A percentile compares a stretch with the other conserved stretches of the same genome.
These are phyloP conservation scores for Bradypus variegatus DNA, from an alignment of 2,797 vertebrate genomes.

Conservation along the genomic window DNA sequence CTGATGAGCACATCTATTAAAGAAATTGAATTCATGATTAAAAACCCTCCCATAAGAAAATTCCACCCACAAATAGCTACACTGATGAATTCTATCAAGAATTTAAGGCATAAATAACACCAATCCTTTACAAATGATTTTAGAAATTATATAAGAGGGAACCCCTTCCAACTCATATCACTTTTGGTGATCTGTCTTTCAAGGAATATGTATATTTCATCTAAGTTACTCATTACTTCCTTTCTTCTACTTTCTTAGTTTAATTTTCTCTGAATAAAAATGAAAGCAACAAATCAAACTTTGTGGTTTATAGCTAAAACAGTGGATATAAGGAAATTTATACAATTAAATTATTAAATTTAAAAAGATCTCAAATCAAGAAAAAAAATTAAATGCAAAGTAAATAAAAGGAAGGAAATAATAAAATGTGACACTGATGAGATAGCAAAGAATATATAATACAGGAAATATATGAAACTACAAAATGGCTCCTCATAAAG, in stretches of 20 bases:
- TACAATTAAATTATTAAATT: neutral
- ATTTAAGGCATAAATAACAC: neutral
- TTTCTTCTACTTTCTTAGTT: neutral
- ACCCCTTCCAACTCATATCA: neutral
- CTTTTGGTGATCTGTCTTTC: neutral
- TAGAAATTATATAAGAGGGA: neutral
- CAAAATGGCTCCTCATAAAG: neutral
- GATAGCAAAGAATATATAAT: neutral
- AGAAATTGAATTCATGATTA: constrained; percentile 4
- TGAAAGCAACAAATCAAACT: neutral
- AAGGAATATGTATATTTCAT: neutral
- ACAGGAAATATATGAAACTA: neutral
- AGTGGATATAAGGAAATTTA: neutral
- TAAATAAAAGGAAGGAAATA: neutral
- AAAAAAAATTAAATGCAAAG: neutral
- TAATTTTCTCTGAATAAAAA: neutral
- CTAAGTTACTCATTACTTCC: neutral
- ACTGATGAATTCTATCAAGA: neutral
- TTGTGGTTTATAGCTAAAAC: neutral
- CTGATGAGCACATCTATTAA: neutral
- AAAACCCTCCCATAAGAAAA: neutral
- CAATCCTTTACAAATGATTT: neutral
- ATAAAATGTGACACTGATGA: neutral
- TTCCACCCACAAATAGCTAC: neutral
- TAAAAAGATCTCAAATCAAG: neutral